Base-by-base conservation (phyloP, 1,140 invertebrate genomes). In the Limonius californicus region DNA sequence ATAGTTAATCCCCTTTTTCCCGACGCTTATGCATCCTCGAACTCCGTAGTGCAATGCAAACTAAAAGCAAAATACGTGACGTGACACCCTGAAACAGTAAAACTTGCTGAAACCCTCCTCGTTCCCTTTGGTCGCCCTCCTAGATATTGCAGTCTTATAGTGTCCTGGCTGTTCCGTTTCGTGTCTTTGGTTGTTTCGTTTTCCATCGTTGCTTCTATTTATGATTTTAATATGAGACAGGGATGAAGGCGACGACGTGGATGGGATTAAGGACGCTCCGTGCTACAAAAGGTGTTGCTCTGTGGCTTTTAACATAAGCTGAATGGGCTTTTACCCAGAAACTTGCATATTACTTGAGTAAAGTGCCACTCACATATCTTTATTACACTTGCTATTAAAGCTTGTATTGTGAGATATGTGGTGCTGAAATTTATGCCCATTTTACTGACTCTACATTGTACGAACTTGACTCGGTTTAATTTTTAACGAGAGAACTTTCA, bases 151-250 rank as follows among this genome's bases (percentile, higher is more conserved):
- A 50, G 45, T 19, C 16, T 50, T 50, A 50, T 14, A 21, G 14
- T 12, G 45, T 19, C 9, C 16, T 9, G n/a, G 35, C 8, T 6
- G 35, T 39, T 12, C 35, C 8, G n/a, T 39, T 27, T 27, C 9
- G 23, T 27, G 23, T 27, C 23, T 27, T 27, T 27, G 23, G 23
- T 27, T 27, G 23, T 27, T 39, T 39, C 35, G n/a, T 39, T 50
- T 50, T 21, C 16, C 45, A 21, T 50, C 45, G 45, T 50, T 50
- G 3, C 11, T 21, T 18, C 14, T 50, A 50, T 50, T 50, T 50
- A 50, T 50, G 45, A 50, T 50, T 50, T 50, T 50, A 18, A 50
- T 50, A 50, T 50, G 45, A 50, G 45, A 50, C 45, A 50, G 45
- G 14, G 45, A 50, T 19, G 16, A 50, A 50, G 45, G 20, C 16